Evolutionary conservation across 2,888 invertebrate species (phyloP), one percentile per base, ranked within the genome.

Genomic region (Agonopterix arenella): DNA sequence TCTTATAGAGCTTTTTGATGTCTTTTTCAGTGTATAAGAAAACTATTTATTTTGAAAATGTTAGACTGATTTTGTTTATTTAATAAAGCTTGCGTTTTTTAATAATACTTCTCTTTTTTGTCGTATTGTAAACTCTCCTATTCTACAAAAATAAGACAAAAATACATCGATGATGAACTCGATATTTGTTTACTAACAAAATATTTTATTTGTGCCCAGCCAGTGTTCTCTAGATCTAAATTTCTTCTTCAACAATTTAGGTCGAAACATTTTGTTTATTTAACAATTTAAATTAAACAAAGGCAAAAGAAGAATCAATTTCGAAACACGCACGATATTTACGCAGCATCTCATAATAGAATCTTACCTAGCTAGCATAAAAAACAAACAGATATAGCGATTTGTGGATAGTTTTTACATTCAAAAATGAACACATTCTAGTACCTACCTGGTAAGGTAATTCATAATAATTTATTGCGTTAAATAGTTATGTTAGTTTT

Each of bases 71-170:
- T 76, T 84, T 84, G 78, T 47, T 47, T 46, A 36, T 36, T 41
- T 84, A 89, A 89, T 88, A 89, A 88, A 88, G 88, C 89, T 89
- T 88, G 84, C 79, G 71, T 80, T 84, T 84, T 82, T 77, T 77
- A 79, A 74, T 76, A 73, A 59, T 64, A 4, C 11, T 62, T 68
- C 68, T 74, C 66, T 74, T 77, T 77, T 75, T 72, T 79, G 71
- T 69, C 61, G 7, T 28, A 28, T 7, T 28, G 5, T 4, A 28
- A 28, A 28, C 28, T 28, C 66, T 70, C 66, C 63, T 66, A 61
- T 43, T 67, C 68, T 65, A 57, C 53, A 13, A 13, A n/a, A 11
- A 51, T 66, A 61, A 61, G 72, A 57, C 53, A 13, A 13, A n/a
- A 11, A 51, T 66, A 61, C 62, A 72, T 76, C 84, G 78, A 76